phyloP scores from a whole-genome alignment of 2,113 vertebrate genomes.

The Mesitornis unicolor region DNA sequence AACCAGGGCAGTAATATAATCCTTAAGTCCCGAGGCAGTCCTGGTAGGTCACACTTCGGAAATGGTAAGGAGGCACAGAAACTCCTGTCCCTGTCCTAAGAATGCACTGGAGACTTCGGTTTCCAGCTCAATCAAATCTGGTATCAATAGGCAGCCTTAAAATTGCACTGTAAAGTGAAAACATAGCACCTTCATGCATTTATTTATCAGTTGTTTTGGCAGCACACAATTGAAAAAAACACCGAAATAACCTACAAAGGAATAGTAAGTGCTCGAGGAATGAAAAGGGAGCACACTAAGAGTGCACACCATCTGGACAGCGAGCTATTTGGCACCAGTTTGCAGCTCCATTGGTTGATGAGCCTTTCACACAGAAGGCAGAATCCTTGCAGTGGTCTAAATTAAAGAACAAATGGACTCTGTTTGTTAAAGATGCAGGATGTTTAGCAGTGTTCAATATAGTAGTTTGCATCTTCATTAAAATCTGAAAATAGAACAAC shows the following conservation, averaged over 20 bases:
- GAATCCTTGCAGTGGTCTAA: not conserved
- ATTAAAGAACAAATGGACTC: not conserved
- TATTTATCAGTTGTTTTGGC: slow-evolving; percentile 45
- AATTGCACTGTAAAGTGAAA: slow-evolving; percentile 10
- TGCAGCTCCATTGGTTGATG: not conserved
- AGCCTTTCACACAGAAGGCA: not conserved
- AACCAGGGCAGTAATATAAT: not conserved
- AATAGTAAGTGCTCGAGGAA: slow-evolving; percentile 7
- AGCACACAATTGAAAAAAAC: not conserved
- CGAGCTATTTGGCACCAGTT: not conserved
- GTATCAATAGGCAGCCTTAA: not conserved
- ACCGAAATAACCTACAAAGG: not conserved
- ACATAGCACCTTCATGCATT: not conserved
- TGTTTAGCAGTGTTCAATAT: not conserved
- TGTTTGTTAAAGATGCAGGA: not conserved
- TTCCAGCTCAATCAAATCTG: not conserved
- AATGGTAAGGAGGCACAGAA: not conserved
- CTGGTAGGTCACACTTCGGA: not conserved
- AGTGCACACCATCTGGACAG: slow-evolving; percentile 10
- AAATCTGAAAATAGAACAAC: not conserved
- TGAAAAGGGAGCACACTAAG: not conserved
- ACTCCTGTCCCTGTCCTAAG: not conserved
- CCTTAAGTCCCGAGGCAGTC: not conserved
- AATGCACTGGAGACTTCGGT: not conserved
- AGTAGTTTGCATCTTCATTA: not conserved